These are phyloP conservation scores for Myotis planiceps DNA, from an alignment of 2,797 vertebrate species.

Conservation along the genomic window DNA sequence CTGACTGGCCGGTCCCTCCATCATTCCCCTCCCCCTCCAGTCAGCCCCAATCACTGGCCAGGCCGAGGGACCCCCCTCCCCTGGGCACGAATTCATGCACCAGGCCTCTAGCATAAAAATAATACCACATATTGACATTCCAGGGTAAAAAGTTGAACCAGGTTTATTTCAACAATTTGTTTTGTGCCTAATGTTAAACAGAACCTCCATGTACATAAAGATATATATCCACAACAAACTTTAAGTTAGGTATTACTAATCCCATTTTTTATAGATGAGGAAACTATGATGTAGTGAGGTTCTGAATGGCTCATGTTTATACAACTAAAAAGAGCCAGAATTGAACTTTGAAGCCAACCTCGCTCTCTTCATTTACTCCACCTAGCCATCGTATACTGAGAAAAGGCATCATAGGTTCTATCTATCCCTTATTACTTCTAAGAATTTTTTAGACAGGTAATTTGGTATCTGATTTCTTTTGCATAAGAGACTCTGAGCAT, in stretches of 20 bases:
- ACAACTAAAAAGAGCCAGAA: background rate
- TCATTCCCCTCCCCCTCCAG: too few species aligned
- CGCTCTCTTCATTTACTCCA: background rate
- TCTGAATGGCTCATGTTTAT: background rate
- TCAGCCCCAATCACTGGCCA: accelerated
- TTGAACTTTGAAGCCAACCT: background rate
- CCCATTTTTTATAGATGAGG: background rate
- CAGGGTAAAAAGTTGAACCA: background rate
- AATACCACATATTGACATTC: background rate
- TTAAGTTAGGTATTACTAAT: background rate
- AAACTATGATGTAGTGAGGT: background rate
- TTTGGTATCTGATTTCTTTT: background rate
- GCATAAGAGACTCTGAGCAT: background rate
- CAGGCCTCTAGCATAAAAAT: background rate
- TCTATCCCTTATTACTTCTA: background rate
- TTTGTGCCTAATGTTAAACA: background rate
- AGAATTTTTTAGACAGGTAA: background rate
- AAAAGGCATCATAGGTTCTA: background rate
- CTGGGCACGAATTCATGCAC: too few species aligned
- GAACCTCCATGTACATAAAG: background rate
- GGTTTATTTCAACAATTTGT: background rate
- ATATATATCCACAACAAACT: background rate
- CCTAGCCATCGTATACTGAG: background rate
- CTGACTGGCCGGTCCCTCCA: accelerated
- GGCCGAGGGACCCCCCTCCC: too few species aligned